Evolutionary conservation across 2,888 invertebrate species (phyloP), one percentile per base, ranked within the genome.

Genomic region (Mellilla xanthometata): DNA sequence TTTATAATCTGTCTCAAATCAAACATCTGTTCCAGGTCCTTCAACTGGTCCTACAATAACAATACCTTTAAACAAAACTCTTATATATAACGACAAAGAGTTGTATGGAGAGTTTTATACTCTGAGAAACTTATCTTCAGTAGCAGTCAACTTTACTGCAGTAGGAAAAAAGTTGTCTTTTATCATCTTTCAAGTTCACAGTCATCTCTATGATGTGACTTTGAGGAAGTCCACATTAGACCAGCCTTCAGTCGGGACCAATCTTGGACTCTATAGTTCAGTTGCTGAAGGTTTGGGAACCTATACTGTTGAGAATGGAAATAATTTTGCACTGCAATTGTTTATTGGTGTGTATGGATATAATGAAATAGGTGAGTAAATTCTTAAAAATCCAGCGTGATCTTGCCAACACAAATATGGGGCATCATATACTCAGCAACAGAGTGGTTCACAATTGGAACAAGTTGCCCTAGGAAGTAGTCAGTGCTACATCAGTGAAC

Each of bases 151-250:
- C 47, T 76, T 93, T 22, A 62, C 48, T 1, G 64, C 91, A 63
- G 72, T 91, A 1, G 82, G 90, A 7, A 55, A 71, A 1, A 71
- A 73, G 42, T 70, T 91, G 22, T 78, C 84, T 1, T 94, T 92
- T 63, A 76, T 93, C 10, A 70, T 94, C 43, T 75, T 93, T 27
- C 94, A 95, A 92, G 90, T 90, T 2, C 95, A 95, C 65, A 89
- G 91, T 33, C 91, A 91, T 52, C 56, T 90, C 8, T 71, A 90
- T 45, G 91, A 92, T 69, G 68, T 94, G 0, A 90, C 91, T 0
- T 60, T 94, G 24, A 91, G 91, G 12, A 91, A 82, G 47, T n/a
- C 24, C 2, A 71, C 66, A 35, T 66, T 63, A 0, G 54, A 69
- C 13, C 76, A 73, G 8, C 71, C 65, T 45, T 74, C 92, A 2